Evolutionary conservation across 2,113 vertebrate species (phyloP).

Genomic region (Todiramphus chloris): DNA sequence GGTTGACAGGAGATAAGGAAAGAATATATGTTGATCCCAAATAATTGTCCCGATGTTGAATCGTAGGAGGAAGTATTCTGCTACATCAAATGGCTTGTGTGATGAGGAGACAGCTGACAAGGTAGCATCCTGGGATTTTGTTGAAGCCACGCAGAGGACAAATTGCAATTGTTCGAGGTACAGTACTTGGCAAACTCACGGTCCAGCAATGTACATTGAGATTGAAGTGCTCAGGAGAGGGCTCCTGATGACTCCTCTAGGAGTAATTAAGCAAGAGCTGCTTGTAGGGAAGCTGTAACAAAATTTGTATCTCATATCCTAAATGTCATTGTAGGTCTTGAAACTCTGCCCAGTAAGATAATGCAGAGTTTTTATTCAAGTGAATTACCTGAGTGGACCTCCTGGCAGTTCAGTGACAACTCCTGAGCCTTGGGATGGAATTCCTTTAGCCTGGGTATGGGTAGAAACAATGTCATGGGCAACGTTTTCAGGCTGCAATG

Average conservation of each 20-base stretch:
- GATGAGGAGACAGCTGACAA: constrained; percentile 87
- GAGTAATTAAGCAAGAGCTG: constrained; percentile 33
- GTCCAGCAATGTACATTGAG: background rate
- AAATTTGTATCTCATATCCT: background rate
- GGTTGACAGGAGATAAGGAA: constrained; percentile 21
- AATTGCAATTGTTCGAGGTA: constrained; percentile 95
- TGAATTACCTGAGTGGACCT: background rate
- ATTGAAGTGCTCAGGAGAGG: constrained; percentile 3
- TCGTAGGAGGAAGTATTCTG: constrained; percentile 91
- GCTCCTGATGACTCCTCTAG: background rate
- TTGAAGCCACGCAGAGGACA: constrained; percentile 90
- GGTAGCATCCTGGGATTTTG: constrained; percentile 91
- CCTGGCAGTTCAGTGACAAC: background rate
- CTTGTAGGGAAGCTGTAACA: background rate
- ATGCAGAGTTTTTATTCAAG: background rate
- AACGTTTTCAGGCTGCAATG: background rate
- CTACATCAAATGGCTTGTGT: constrained; percentile 85
- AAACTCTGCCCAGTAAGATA: background rate
- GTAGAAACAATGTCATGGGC: background rate
- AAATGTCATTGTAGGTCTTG: constrained; percentile 48
- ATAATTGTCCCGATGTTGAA: constrained; percentile 38
- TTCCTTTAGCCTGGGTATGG: background rate
- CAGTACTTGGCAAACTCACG: background rate
- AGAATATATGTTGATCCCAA: background rate
- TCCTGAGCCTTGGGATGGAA: background rate